Percentiles rank a stretch among this genome's conserved stretches.
phyloP scores from a whole-genome alignment of 1,140 invertebrate genomes.

The Fopius arisanus region DNA sequence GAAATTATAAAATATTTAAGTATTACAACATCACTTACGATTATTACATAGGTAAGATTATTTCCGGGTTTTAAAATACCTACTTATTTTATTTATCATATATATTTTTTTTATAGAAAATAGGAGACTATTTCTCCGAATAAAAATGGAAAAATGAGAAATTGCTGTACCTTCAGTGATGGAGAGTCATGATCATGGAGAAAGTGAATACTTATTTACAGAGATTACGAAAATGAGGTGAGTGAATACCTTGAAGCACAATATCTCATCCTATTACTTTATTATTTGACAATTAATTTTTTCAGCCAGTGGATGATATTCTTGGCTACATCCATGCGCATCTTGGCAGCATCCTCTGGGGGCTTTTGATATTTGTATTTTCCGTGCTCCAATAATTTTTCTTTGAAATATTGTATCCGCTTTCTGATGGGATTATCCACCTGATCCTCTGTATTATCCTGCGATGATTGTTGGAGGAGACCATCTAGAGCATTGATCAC shows the following conservation, averaged over 20 bases:
- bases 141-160: too few species aligned
- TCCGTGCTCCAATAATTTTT: not conserved
- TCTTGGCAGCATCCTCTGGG: conserved; percentile 17
- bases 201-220: conserved; percentile 21
- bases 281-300: conserved; percentile 30
- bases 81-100: too few species aligned
- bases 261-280: not conserved
- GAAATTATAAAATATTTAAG: too few species aligned
- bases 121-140: too few species aligned
- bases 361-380: conserved; percentile 41
- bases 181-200: not conserved
- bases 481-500: conserved; percentile 40
- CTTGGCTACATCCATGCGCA: conserved; percentile 36
- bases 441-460: conserved; percentile 18
- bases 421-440: conserved; percentile 30
- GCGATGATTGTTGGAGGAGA: conserved; percentile 32
- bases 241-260: not conserved
- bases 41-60: too few species aligned
- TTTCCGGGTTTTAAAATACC: too few species aligned
- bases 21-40: too few species aligned
- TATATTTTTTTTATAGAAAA: too few species aligned
- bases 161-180: too few species aligned
- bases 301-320: conserved; percentile 44
- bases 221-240: not conserved
- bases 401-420: conserved; percentile 29